Percentiles rank a stretch among this genome's conserved stretches.
Evolutionary conservation across 2,797 vertebrate species (phyloP).

Genomic region (Megaceryle alcyon): DNA sequence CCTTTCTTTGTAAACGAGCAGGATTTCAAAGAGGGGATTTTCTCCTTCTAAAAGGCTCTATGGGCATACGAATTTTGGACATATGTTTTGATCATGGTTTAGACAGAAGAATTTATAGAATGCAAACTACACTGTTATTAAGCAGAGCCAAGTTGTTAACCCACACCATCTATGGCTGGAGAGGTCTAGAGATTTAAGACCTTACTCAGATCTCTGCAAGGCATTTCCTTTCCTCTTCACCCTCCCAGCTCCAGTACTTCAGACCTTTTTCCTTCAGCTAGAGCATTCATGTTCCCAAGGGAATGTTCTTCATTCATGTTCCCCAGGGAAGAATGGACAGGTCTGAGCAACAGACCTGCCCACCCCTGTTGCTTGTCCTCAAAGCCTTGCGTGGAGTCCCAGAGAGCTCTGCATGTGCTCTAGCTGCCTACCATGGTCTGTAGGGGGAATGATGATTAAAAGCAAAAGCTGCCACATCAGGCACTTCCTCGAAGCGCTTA

Average conservation of each 20-base stretch:
- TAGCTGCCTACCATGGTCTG: background rate
- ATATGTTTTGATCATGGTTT: background rate
- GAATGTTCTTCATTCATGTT: rapidly evolving
- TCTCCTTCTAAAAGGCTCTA: background rate
- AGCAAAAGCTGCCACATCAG: background rate
- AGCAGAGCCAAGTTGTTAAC: background rate
- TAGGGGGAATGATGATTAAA: background rate
- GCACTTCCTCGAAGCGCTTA: background rate
- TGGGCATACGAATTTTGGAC: background rate
- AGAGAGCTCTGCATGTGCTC: rapidly evolving
- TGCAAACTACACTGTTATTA: background rate
- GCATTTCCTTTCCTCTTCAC: background rate
- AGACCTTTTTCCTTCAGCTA: background rate
- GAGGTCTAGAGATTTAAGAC: background rate
- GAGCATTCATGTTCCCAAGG: background rate
- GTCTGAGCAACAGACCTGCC: rapidly evolving
- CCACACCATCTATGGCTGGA: no score
- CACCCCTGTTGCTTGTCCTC: background rate
- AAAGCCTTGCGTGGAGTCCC: background rate
- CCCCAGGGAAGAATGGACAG: background rate
- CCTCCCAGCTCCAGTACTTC: background rate
- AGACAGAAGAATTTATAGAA: background rate
- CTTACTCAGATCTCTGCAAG: background rate
- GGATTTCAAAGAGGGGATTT: background rate
- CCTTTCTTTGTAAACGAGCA: background rate